Base-by-base conservation (phyloP, 2,113 vertebrate species). In the Axis porcinus region DNA sequence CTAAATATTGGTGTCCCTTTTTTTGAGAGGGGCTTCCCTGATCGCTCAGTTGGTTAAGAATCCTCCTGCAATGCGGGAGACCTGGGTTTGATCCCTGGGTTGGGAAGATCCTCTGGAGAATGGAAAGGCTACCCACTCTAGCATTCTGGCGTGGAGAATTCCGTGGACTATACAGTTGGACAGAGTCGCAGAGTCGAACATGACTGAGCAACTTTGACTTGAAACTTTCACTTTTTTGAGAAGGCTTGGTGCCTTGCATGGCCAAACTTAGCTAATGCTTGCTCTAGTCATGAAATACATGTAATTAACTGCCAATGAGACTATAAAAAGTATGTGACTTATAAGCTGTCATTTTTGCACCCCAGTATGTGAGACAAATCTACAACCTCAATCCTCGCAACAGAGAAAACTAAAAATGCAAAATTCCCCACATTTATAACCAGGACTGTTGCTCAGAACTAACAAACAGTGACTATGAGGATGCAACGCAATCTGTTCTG, bases 251-350 rank as follows among this genome's bases (percentile, higher is more conserved):
- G 23, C 50, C 17, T 83, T 92, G 50, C n/a, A 40, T 90, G 64
- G 54, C 54, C 85, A 86, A 23, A 27, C 76, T 95, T 98, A 60
- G 94, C 90, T 88, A 57, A 36, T 96, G 45, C 58, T 85, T 86
- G 40, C 43, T 92, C 54, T 92, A 78, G 76, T 87, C 97, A 58
- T 96, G 96, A 96, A 92, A 95, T 94, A 92, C 91, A 95, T 94
- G 87, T 92, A 97, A 95, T 96, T 96, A 92, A 90, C 81, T 83
- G 60, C 74, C 85, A 92, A 89, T 92, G 82, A 50, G 82, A 95
- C 55, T 79, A 64, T 90, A 86, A 92, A 94, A 97, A 96, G 64
- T 36, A 78, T 90, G 60, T 95, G 92, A 96, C 64, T 97, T 90
- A 52, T 28, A 94, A 95, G 92, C 67, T 96, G 94, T 70, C 94